Percentiles rank a stretch among this genome's conserved stretches.
These are phyloP conservation scores for Danio tinwini DNA, from an alignment of 2,797 vertebrate species.

Conservation along the genomic window DNA sequence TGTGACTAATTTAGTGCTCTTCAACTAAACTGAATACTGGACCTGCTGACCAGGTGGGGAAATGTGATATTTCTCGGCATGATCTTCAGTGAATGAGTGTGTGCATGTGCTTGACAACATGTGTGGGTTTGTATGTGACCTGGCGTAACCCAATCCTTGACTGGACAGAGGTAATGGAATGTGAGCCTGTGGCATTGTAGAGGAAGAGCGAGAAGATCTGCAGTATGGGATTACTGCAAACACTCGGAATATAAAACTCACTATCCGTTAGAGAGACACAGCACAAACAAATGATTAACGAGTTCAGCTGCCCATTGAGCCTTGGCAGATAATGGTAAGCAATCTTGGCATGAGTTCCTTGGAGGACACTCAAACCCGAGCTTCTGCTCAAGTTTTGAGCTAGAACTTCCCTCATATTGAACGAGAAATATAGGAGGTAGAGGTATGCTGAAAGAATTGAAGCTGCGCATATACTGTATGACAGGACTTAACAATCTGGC, in stretches of 20 bases:
- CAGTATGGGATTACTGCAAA: conserved; percentile 36
- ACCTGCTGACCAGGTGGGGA: conserved; percentile 62
- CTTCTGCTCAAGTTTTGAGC: too few relatives aligned
- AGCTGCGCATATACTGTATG: too few relatives aligned
- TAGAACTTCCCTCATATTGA: too few relatives aligned
- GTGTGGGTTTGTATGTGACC: conserved; percentile 27
- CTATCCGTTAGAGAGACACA: background rate
- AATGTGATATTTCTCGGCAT: conserved; percentile 58
- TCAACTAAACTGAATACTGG: conserved; percentile 31
- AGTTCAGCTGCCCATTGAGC: background rate
- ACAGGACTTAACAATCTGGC: too few relatives aligned
- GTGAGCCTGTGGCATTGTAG: conserved; percentile 46
- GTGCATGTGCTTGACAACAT: conserved; percentile 47
- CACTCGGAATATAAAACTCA: conserved; percentile 11
- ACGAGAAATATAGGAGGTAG: too few relatives aligned
- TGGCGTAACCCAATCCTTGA: conserved; percentile 46
- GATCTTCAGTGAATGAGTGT: conserved; percentile 29
- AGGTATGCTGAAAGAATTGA: too few relatives aligned
- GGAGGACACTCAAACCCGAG: too few relatives aligned
- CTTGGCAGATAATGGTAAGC: background rate
- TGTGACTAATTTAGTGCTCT: conserved; percentile 16
- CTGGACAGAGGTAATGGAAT: conserved; percentile 48
- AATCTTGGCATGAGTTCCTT: background rate
- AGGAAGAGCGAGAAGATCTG: conserved; percentile 17
- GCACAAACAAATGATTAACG: background rate